Percentiles rank a stretch among this genome's conserved stretches.
Conservation (phyloP, 2,797 vertebrate species). For the Spatula versicolor region DNA sequence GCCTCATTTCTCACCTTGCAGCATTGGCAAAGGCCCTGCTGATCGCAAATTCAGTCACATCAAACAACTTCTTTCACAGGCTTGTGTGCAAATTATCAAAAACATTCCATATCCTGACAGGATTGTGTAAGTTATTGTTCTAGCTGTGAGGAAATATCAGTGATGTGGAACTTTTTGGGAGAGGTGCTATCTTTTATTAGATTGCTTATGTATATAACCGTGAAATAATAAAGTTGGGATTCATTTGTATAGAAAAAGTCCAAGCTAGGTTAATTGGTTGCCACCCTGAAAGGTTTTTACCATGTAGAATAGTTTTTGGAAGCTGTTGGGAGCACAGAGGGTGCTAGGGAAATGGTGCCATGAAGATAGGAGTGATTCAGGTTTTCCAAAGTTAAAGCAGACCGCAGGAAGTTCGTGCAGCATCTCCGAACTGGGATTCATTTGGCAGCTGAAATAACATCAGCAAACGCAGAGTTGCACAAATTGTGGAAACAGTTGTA, state of each 20-base stretch:
- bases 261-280: not conserved
- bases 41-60: not conserved
- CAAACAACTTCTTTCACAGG: not conserved
- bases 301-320: not conserved
- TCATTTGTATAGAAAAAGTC: not conserved
- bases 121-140: not conserved
- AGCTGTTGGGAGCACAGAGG: not conserved
- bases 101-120: not conserved
- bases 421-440: not conserved
- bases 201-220: not conserved
- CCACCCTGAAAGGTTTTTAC: not conserved
- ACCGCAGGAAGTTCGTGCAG: not conserved
- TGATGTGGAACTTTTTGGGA: not conserved
- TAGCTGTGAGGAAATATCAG: not conserved
- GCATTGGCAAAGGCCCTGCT: not conserved
- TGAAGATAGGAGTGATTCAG: not conserved
- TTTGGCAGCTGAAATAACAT: constrained; percentile 42
- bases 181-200: not conserved
- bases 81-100: not conserved
- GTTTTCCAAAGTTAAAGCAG: not conserved
- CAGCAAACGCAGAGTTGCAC: not conserved
- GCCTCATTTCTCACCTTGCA: not conserved
- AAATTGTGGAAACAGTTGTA: constrained; percentile 2
- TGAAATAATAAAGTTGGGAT: not conserved
- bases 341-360: not conserved